phyloP scores from a whole-genome alignment of 2,113 vertebrate species.

The Pelodiscus sinensis region DNA sequence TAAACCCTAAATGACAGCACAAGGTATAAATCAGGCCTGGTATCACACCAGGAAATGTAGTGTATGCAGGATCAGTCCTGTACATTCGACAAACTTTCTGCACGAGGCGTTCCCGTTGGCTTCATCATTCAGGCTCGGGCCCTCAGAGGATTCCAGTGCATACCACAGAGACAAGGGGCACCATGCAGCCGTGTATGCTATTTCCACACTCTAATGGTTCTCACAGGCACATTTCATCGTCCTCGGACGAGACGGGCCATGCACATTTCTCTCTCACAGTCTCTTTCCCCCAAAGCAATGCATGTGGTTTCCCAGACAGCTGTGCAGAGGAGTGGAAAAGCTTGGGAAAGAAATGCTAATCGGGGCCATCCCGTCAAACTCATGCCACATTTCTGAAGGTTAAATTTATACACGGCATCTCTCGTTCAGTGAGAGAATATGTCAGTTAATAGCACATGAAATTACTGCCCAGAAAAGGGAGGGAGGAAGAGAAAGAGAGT shows the following conservation, averaged over 20 bases:
- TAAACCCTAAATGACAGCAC: not conserved
- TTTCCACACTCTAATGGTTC: not conserved
- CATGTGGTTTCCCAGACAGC: not conserved
- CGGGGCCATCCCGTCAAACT: not conserved
- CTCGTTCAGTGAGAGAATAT: not conserved
- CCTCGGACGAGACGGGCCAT: not conserved
- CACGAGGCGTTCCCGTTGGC: not conserved
- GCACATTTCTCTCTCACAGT: not conserved
- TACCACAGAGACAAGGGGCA: too few relatives aligned
- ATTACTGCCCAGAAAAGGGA: not conserved
- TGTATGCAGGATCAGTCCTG: not conserved
- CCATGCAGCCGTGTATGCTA: rapidly evolving
- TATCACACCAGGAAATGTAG: not conserved
- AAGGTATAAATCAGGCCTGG: not conserved
- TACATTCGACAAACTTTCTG: not conserved
- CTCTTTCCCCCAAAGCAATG: not conserved
- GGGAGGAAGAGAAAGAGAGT: too few relatives aligned
- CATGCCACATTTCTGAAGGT: rapidly evolving
- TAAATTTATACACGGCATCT: not conserved
- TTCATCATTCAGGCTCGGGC: rapidly evolving
- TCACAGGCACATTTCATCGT: not conserved
- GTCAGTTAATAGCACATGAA: not conserved
- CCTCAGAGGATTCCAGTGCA: not conserved
- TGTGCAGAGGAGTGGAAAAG: not conserved
- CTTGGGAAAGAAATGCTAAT: not conserved